These are phyloP conservation scores for Timema cristinae DNA, from an alignment of 2,888 invertebrate genomes.

Conservation along the genomic window DNA sequence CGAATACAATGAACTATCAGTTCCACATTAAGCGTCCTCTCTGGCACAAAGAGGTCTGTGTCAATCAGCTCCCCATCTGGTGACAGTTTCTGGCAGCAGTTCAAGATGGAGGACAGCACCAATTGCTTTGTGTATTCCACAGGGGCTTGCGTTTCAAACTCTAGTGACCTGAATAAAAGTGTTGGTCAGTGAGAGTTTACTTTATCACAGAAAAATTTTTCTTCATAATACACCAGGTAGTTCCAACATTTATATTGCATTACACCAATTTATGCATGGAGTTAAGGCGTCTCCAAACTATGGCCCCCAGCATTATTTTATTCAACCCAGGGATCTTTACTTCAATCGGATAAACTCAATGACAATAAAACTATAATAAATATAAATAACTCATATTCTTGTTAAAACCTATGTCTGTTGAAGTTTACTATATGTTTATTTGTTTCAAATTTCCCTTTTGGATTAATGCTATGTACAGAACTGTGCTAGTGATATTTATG, in stretches of 20 bases:
- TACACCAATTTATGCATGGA: background rate
- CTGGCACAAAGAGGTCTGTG: conserved; percentile 26
- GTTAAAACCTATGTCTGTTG: too few species aligned
- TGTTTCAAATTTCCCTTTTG: too few species aligned
- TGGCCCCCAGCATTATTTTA: too few species aligned
- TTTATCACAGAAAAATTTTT: too few species aligned
- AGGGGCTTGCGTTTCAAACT: conserved; percentile 74
- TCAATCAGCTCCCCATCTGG: conserved; percentile 44
- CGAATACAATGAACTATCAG: conserved; percentile 83
- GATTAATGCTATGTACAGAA: too few species aligned
- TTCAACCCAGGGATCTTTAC: too few species aligned
- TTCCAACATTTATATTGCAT: conserved; percentile 5
- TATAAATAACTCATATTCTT: too few species aligned
- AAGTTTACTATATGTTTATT: too few species aligned
- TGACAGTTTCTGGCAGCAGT: conserved; percentile 60
- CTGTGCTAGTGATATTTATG: too few species aligned
- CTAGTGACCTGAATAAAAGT: conserved; percentile 54
- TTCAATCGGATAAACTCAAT: too few species aligned
- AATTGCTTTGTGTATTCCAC: conserved; percentile 89
- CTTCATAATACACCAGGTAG: background rate
- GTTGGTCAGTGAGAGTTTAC: too few species aligned
- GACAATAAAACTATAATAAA: too few species aligned
- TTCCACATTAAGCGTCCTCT: conserved; percentile 59
- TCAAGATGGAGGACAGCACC: conserved; percentile 70
- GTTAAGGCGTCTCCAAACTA: background rate